phyloP scores from a whole-genome alignment of 37 sponge, comb jelly and placozoan genomes.

The Chondrosia reniformis region DNA sequence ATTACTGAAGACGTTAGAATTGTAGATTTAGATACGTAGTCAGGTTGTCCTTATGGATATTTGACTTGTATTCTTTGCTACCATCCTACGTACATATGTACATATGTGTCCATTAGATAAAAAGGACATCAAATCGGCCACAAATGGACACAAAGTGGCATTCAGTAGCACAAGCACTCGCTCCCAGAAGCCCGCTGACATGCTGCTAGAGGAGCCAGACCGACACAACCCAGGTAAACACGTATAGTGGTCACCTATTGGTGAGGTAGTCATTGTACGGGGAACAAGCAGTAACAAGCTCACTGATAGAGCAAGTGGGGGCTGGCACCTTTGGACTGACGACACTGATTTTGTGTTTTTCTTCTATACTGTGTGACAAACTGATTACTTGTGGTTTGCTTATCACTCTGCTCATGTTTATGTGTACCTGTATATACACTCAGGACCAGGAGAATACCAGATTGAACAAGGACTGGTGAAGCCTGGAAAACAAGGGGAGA shows the following conservation, averaged over 20 bases:
- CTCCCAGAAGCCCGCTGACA: slow-evolving; percentile 70
- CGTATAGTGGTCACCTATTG: neutral
- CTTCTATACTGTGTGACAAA: too few relatives aligned
- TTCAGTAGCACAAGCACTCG: slow-evolving; percentile 73
- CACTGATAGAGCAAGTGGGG: too few relatives aligned
- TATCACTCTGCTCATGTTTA: neutral
- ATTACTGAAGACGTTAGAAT: too few relatives aligned
- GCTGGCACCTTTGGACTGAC: too few relatives aligned
- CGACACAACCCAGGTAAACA: slow-evolving; percentile 65
- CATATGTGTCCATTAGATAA: slow-evolving; percentile 7
- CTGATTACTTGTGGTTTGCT: neutral
- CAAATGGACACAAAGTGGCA: too few relatives aligned
- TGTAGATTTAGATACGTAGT: too few relatives aligned
- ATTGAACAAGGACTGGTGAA: slow-evolving; percentile 5
- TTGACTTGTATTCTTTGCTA: too few relatives aligned
- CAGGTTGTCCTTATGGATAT: too few relatives aligned
- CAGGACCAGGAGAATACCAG: slow-evolving; percentile 83
- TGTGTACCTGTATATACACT: neutral
- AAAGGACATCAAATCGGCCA: too few relatives aligned
- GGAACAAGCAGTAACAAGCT: too few relatives aligned
- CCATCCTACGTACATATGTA: neutral
- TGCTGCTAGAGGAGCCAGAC: slow-evolving; percentile 68
- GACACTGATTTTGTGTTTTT: too few relatives aligned
- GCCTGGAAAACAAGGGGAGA: slow-evolving; percentile 34
- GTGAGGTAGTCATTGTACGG: too few relatives aligned